Evolutionary conservation across 2,113 vertebrate species (phyloP).

Genomic region (Nothobranchius furzeri): DNA sequence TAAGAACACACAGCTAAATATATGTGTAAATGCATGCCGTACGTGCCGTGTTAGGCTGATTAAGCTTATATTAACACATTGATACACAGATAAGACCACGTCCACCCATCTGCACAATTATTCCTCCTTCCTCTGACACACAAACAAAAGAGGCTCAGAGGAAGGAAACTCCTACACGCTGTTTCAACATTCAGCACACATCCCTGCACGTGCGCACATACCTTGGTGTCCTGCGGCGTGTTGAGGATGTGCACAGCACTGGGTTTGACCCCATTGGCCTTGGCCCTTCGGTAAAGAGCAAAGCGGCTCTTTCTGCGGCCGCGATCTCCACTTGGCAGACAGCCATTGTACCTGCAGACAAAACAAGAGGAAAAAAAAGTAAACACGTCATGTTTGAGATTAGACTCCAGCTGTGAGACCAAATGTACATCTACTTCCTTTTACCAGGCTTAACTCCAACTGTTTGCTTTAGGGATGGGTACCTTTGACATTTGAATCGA

Average conservation of each 20-base stretch:
- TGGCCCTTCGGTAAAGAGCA: constrained; percentile 88
- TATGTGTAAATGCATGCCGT: too few species aligned
- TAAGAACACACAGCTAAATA: too few species aligned
- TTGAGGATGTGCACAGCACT: constrained; percentile 95
- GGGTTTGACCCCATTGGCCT: constrained; percentile 96
- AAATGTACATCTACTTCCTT: background rate
- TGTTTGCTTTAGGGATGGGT: constrained; percentile 2
- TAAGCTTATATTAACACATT: too few species aligned
- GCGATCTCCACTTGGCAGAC: constrained; percentile 92
- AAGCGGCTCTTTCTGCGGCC: constrained; percentile 98
- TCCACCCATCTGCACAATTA: background rate
- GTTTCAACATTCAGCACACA: constrained; percentile 7
- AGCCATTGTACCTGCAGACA: constrained; percentile 93
- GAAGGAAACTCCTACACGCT: constrained; percentile 46
- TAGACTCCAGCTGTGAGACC: background rate
- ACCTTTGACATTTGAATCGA: too few species aligned
- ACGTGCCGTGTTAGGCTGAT: too few species aligned
- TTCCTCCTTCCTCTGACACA: constrained; percentile 45
- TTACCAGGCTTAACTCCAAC: background rate
- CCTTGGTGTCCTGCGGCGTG: constrained; percentile 95
- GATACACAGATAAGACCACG: background rate
- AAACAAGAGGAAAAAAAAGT: constrained; percentile 8
- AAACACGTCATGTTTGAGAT: background rate
- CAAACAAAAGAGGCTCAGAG: constrained; percentile 31
- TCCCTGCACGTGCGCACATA: constrained; percentile 43